Conservation (phyloP, 1,140 invertebrate genomes). For the Diorhabda carinulata region DNA sequence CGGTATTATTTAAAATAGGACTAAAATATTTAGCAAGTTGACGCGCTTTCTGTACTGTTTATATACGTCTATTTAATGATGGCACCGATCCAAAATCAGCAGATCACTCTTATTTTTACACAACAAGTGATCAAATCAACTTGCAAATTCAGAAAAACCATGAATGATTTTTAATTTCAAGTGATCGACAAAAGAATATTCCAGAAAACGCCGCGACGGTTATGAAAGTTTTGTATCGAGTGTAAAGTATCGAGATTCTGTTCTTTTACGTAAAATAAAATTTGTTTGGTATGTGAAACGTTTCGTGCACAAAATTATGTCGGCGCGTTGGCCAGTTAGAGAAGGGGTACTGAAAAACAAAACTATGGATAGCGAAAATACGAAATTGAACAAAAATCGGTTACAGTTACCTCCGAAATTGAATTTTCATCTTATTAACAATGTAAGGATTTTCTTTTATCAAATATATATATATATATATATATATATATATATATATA, state of each 20-base stretch:
- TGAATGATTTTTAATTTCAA: neutral
- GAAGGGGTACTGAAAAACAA: slow-evolving; percentile 58
- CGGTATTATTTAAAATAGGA: neutral
- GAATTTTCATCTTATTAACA: slow-evolving; percentile 23
- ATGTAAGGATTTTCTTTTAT: slow-evolving; percentile 29
- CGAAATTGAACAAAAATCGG: slow-evolving; percentile 19
- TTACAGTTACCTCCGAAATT: slow-evolving; percentile 29
- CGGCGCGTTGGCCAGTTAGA: slow-evolving; percentile 64
- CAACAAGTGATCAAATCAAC: neutral
- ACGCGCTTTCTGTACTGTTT: neutral
- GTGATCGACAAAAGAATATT: neutral
- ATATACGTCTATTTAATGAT: neutral
- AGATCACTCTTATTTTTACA: slow-evolving; percentile 1
- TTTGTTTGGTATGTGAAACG: neutral
- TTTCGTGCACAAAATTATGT: slow-evolving; percentile 29
- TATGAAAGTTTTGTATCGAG: neutral
- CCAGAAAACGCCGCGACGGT: neutral
- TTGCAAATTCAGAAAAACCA: too few relatives aligned
- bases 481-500: neutral
- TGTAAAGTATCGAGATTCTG: neutral
- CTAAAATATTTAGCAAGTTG: neutral
- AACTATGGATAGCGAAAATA: slow-evolving; percentile 48
- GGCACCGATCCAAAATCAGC: neutral
- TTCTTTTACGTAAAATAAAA: too few relatives aligned
- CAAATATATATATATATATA: too few relatives aligned